Evolutionary conservation across 92 coral and sea anemone genomes (phyloP).

Genomic region (Epizoanthus scotinus): DNA sequence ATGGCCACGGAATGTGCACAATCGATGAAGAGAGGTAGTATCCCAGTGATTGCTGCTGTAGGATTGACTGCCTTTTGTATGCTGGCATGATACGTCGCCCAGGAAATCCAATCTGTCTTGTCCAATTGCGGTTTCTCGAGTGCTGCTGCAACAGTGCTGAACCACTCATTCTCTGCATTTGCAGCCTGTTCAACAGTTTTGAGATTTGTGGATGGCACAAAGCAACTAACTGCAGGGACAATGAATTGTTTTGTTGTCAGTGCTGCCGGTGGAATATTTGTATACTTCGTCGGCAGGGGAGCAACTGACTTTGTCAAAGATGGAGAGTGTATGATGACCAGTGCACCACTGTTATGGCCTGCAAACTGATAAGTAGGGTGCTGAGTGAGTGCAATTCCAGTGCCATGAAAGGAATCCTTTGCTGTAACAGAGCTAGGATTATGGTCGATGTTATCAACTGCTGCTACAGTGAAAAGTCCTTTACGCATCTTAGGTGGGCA

Average conservation of each 20-base stretch:
- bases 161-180: conserved; percentile 30
- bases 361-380: conserved; percentile 31
- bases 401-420: conserved; percentile 52
- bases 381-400: conserved; percentile 49
- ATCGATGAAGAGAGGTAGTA: too few relatives aligned
- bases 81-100: conserved; percentile 47
- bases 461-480: conserved; percentile 41
- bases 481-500: conserved; percentile 15
- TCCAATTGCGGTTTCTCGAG: conserved; percentile 11
- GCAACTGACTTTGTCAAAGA: conserved; percentile 16
- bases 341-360: conserved; percentile 38
- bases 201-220: background rate
- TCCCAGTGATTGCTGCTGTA: conserved; percentile 32
- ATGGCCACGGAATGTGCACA: too few relatives aligned
- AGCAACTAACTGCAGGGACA: background rate
- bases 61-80: background rate
- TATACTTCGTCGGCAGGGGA: conserved; percentile 7
- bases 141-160: background rate
- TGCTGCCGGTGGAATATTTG: conserved; percentile 16
- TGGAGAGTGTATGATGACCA: background rate
- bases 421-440: conserved; percentile 50
- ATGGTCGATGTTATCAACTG: conserved; percentile 46
- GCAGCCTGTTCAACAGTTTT: background rate
- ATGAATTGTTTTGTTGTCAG: background rate
- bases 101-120: conserved; percentile 39